Evolutionary conservation across 1,140 invertebrate genomes (phyloP).

Genomic region (Teleogryllus occipitalis): DNA sequence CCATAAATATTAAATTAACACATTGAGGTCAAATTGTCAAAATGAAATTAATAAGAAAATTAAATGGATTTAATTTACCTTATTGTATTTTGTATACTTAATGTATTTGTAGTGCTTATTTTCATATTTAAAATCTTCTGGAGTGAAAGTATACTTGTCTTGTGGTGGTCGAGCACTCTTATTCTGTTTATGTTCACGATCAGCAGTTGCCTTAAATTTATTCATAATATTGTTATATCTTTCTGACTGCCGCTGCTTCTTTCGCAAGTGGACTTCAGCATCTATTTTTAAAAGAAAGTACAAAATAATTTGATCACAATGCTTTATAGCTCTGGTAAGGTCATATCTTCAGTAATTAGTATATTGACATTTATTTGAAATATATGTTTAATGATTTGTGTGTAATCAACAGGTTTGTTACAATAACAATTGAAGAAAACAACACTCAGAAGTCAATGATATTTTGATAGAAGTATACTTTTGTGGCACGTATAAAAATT

Average conservation of each 20-base stretch:
- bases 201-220: constrained; percentile 54
- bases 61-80: constrained; percentile 39
- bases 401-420: too few species aligned
- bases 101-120: constrained; percentile 74
- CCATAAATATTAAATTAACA: background rate
- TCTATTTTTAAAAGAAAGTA: constrained; percentile 33
- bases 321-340: background rate
- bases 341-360: too few species aligned
- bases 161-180: constrained; percentile 15
- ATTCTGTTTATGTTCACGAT: constrained; percentile 29
- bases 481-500: too few species aligned
- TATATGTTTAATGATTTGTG: too few species aligned
- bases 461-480: too few species aligned
- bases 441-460: too few species aligned
- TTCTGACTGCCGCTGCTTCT: constrained; percentile 52
- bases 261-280: constrained; percentile 43
- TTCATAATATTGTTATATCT: constrained; percentile 51
- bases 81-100: constrained; percentile 63
- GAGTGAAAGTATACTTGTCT: constrained; percentile 53
- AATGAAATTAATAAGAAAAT: background rate
- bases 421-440: too few species aligned
- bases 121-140: constrained; percentile 68
- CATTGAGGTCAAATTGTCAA: background rate
- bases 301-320: background rate
- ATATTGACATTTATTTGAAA: too few species aligned